Conservation (phyloP, 2,113 vertebrate genomes). For the Rhombomys opimus region DNA sequence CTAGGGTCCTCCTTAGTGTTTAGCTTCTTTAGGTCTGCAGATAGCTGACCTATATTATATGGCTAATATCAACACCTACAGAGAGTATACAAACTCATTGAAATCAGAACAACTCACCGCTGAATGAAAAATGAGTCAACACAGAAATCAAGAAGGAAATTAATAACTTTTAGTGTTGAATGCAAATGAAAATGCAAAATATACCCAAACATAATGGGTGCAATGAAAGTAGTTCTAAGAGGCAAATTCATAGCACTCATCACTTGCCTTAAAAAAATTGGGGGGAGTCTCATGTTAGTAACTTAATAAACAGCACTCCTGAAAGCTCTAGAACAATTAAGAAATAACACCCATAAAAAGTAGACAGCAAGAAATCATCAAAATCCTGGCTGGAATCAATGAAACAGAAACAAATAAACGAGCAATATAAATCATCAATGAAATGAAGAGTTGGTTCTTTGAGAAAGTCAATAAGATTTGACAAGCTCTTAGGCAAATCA, state of each 20-base stretch:
- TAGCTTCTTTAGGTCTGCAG: too few species aligned
- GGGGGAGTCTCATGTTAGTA: background rate
- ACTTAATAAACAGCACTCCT: background rate
- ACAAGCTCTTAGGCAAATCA: background rate
- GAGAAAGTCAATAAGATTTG: background rate
- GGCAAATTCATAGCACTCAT: background rate
- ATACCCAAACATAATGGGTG: background rate
- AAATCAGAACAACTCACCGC: background rate
- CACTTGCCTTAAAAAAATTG: background rate
- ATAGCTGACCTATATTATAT: too few species aligned
- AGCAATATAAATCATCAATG: background rate
- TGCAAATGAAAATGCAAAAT: background rate
- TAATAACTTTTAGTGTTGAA: too few species aligned
- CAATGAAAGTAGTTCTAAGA: background rate
- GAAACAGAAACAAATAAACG: background rate
- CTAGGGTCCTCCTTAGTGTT: too few species aligned
- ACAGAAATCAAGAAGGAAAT: background rate
- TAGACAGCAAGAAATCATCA: background rate
- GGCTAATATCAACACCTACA: too few species aligned
- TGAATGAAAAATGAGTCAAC: background rate
- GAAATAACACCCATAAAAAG: background rate
- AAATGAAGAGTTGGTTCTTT: background rate
- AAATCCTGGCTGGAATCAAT: background rate
- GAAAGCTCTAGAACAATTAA: background rate
- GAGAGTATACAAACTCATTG: background rate